Conservation (phyloP, 2,113 vertebrate species). For the Silurus meridionalis region DNA sequence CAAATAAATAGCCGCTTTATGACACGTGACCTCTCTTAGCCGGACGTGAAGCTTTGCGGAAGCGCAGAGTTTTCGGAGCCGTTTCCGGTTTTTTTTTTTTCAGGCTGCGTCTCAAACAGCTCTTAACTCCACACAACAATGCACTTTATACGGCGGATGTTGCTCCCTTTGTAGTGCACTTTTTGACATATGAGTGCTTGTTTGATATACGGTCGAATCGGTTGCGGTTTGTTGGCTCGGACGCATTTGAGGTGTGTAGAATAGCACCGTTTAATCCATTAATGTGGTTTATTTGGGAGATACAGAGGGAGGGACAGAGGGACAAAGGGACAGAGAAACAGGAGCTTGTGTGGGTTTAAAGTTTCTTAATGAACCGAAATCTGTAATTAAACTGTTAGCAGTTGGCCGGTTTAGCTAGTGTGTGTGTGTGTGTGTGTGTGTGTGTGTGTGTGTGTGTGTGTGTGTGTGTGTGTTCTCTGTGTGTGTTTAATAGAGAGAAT, state of each 20-base stretch:
- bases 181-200: not conserved
- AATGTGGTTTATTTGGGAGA: too few species aligned
- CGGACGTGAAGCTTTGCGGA: not conserved
- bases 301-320: too few species aligned
- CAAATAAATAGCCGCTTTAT: not conserved
- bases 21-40: constrained; percentile 2
- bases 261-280: too few species aligned
- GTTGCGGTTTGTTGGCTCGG: constrained; percentile 3
- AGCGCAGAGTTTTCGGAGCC: not conserved
- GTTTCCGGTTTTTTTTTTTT: not conserved
- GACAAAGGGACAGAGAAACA: too few species aligned
- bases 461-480: too few species aligned
- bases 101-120: not conserved
- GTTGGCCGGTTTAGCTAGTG: not conserved
- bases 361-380: not conserved
- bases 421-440: too few species aligned
- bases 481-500: too few species aligned
- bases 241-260: constrained; percentile 13
- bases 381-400: not conserved
- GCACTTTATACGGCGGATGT: not conserved
- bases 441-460: too few species aligned
- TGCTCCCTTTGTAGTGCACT: not conserved
- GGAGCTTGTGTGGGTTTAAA: not conserved
- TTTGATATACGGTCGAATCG: not conserved
- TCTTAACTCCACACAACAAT: not conserved